Evolutionary conservation across 1,140 invertebrate genomes (phyloP), one percentile per base, ranked within the genome.

Genomic region (Anadara kagoshimensis): DNA sequence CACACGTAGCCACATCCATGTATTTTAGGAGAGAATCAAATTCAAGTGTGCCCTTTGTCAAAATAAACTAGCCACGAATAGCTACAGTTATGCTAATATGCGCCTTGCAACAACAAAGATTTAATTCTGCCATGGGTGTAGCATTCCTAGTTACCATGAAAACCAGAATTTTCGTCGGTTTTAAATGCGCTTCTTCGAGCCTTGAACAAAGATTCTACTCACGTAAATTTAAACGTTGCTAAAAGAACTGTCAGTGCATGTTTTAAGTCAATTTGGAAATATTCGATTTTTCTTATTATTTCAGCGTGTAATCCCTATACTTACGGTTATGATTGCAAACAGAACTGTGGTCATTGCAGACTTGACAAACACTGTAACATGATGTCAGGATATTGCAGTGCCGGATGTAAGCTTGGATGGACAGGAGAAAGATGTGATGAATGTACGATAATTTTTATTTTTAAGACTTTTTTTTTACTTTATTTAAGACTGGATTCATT

Each of bases 321-420:
- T 1, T 84, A 70, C 71, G 82, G 82, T n/a, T 43, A 59, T 11
- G 69, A 71, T 36, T 84, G 82, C 69, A 44, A 20, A 0, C 65
- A 53, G 14, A 63, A 56, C 18, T 84, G 82, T 67, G 78, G 78
- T 0, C 67, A 65, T 12, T 84, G 82, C 64, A 53, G 75, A 24
- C 64, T 69, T 36, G 80, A 75, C 14, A 75, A 76, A 18, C 63
- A 73, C 0, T 84, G 82, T 71, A 81, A 84, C 56, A 73, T 74
- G 49, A 72, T 80, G 71, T 80, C 82, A 5, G 82, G 82, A 10
- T 36, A 75, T 12, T 84, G 82, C 66, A 65, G 59, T 16, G 44
- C 65, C 29, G 82, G 82, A 0, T 84, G 82, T 68, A 68, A 72
- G 4, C 63, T 63, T 1, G 82, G 82, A 12, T 84, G 76, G 75